Percentiles rank a stretch among this genome's conserved stretches.
Evolutionary conservation across 2,113 vertebrate species (phyloP).

Genomic region (Microtus pennsylvanicus): DNA sequence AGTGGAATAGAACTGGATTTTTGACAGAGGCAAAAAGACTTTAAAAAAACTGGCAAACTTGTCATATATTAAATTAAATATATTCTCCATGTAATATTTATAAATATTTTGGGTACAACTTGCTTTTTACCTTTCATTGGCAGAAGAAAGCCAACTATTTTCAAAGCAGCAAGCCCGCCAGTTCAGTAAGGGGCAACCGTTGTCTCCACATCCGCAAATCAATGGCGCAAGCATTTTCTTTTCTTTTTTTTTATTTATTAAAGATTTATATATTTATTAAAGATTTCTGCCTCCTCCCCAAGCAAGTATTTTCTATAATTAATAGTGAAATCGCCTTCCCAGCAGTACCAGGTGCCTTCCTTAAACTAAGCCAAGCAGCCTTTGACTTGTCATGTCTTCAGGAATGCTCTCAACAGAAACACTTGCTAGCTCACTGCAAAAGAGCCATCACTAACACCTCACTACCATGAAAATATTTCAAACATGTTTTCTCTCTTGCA

Average conservation of each 20-base stretch:
- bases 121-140: background rate
- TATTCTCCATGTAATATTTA: slow-evolving; percentile 12
- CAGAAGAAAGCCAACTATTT: slow-evolving; percentile 45
- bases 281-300: too few species aligned
- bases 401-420: slow-evolving; percentile 17
- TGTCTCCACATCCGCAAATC: background rate
- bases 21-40: background rate
- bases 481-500: slow-evolving; percentile 50
- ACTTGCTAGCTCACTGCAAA: background rate
- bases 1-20: slow-evolving; percentile 1
- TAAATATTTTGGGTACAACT: background rate
- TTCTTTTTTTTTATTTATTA: too few species aligned
- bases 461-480: slow-evolving; percentile 28
- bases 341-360: background rate
- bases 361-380: background rate
- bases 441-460: slow-evolving; percentile 12
- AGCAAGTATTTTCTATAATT: background rate
- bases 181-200: background rate
- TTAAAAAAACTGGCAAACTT: slow-evolving; percentile 3
- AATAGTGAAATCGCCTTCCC: background rate
- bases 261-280: too few species aligned
- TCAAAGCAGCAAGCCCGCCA: slow-evolving; percentile 24
- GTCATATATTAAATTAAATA: slow-evolving; percentile 55
- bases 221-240: background rate
- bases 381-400: background rate